A percentile compares a stretch with the other conserved stretches of the same genome.
Evolutionary conservation across 1,140 invertebrate genomes (phyloP).

Genomic region (Brachionus paranguensis): DNA sequence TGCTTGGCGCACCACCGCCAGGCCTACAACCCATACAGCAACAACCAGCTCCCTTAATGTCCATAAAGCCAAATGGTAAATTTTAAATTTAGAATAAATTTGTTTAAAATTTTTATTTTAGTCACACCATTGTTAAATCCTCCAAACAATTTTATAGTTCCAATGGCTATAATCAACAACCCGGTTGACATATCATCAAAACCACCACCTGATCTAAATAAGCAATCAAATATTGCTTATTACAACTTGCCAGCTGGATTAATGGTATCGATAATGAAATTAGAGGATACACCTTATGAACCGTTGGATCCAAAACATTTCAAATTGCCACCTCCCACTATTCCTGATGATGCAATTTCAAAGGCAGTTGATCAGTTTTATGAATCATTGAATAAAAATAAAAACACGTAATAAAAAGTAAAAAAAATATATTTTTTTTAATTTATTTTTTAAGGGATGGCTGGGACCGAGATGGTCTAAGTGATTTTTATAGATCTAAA

Average conservation of each 20-base stretch:
- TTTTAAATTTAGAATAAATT: neutral
- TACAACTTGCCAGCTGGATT: conserved; percentile 90
- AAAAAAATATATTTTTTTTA: neutral
- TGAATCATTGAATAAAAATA: conserved; percentile 69
- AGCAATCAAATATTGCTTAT: conserved; percentile 67
- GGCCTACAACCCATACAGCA: conserved; percentile 9
- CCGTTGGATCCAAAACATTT: conserved; percentile 81
- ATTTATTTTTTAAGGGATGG: conserved; percentile 69
- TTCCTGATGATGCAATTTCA: conserved; percentile 80
- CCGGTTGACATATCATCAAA: conserved; percentile 59
- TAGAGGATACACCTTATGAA: conserved; percentile 83
- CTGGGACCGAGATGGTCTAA: conserved; percentile 91
- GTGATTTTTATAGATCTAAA: conserved; percentile 95
- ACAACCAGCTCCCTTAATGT: neutral
- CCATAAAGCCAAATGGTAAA: neutral
- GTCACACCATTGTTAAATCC: neutral
- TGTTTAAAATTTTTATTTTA: conserved; percentile 41
- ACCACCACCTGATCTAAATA: conserved; percentile 59
- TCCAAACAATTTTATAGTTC: conserved; percentile 40
- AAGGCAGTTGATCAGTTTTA: conserved; percentile 92
- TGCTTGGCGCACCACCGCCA: conserved; percentile 14
- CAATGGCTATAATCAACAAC: neutral
- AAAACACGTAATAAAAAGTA: conserved; percentile 69
- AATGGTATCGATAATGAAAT: conserved; percentile 85
- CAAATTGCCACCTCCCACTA: conserved; percentile 80